These are phyloP conservation scores for Dendrolimus pini DNA, from an alignment of 2,888 invertebrate genomes.

Conservation along the genomic window DNA sequence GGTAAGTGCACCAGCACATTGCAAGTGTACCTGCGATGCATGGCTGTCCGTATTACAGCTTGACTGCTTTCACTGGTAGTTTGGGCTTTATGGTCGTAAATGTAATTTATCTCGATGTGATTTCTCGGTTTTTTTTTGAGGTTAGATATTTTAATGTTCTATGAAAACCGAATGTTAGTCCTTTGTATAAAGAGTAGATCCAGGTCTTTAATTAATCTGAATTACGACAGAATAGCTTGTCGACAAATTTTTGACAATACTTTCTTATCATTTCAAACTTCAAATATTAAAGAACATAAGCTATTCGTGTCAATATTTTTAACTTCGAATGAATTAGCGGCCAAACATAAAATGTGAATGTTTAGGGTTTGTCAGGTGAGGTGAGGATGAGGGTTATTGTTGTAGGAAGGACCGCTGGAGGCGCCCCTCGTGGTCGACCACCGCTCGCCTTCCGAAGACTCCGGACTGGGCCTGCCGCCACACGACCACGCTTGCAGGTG, in stretches of 20 bases:
- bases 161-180: too few relatives aligned
- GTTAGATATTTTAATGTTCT: too few relatives aligned
- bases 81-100: conserved; percentile 1
- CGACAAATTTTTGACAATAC: too few relatives aligned
- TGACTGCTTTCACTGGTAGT: conserved; percentile 48
- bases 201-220: too few relatives aligned
- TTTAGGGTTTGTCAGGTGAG: conserved; percentile 27
- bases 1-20: conserved; percentile 64
- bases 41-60: conserved; percentile 35
- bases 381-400: conserved; percentile 75
- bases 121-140: too few relatives aligned
- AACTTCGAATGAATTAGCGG: neutral
- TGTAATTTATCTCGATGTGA: too few relatives aligned
- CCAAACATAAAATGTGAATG: neutral
- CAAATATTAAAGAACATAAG: too few relatives aligned
- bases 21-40: conserved; percentile 19
- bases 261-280: too few relatives aligned
- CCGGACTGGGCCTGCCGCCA: conserved; percentile 92
- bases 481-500: conserved; percentile 83
- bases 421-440: conserved; percentile 81
- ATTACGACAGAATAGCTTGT: too few relatives aligned
- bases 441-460: conserved; percentile 95
- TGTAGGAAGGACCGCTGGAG: conserved; percentile 74
- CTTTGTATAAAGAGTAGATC: too few relatives aligned
- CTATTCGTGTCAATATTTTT: neutral